Evolutionary conservation across 2,113 vertebrate species (phyloP).

Genomic region (Odontesthes bonariensis): DNA sequence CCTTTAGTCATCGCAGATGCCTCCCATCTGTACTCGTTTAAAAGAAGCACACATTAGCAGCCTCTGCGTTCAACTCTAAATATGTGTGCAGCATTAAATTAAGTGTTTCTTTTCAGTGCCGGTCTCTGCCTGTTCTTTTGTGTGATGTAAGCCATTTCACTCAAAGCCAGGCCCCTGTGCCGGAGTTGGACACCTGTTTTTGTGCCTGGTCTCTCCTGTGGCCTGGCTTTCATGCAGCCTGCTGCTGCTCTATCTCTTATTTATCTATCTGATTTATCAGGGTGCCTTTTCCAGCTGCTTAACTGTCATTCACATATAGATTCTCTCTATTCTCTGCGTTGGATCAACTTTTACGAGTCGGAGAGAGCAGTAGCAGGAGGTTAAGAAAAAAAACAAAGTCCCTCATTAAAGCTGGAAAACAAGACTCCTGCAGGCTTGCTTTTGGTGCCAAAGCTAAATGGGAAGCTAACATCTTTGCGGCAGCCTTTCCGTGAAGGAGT

Average conservation of each 20-base stretch:
- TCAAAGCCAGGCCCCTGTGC: constrained; percentile 28
- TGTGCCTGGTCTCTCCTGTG: constrained; percentile 26
- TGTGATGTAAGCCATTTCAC: constrained; percentile 13
- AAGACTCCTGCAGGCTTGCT: constrained; percentile 1
- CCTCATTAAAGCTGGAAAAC: constrained; percentile 15
- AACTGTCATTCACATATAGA: too few relatives aligned
- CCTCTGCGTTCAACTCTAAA: not conserved
- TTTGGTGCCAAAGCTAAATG: too few relatives aligned
- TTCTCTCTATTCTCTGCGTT: not conserved
- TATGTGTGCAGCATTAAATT: not conserved
- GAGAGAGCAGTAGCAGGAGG: not conserved
- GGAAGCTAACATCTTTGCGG: constrained; percentile 3
- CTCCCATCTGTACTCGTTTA: not conserved
- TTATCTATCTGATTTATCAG: too few relatives aligned
- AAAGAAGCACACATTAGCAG: constrained; percentile 1
- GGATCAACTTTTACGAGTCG: constrained; percentile 13
- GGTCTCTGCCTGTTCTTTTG: not conserved
- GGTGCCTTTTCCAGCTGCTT: too few relatives aligned
- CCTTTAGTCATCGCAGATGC: too few relatives aligned
- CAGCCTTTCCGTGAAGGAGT: not conserved
- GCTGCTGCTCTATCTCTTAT: not conserved
- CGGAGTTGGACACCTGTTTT: constrained; percentile 27
- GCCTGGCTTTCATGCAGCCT: not conserved
- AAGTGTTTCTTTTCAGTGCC: not conserved
- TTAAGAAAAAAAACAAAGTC: constrained; percentile 19